phyloP scores from a whole-genome alignment of 2,888 invertebrate genomes.

The Leptarthrus brevirostris region DNA sequence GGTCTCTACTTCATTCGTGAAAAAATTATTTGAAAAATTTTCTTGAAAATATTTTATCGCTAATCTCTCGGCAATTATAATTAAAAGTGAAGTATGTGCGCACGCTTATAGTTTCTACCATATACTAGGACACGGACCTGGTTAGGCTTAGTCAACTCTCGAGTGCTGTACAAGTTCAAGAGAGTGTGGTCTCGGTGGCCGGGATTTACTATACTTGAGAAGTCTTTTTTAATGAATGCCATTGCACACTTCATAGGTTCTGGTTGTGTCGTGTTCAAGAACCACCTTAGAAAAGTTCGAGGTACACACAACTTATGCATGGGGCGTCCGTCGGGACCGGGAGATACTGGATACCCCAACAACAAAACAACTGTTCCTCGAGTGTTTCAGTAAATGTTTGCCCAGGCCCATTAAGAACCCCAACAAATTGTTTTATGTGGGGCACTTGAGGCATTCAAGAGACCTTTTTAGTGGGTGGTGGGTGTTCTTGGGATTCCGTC shows the following conservation, averaged over 20 bases:
- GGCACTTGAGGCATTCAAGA: conserved; percentile 44
- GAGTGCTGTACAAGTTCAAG: conserved; percentile 28
- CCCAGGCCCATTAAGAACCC: conserved; percentile 43
- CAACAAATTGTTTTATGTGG: conserved; percentile 49
- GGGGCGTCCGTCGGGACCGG: neutral
- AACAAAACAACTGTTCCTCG: conserved; percentile 16
- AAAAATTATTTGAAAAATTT: conserved; percentile 24
- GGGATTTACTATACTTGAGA: conserved; percentile 36
- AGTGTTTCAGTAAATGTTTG: conserved; percentile 46
- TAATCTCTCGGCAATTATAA: conserved; percentile 47
- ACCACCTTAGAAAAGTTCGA: conserved; percentile 26
- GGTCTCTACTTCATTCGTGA: neutral
- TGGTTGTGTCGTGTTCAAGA: conserved; percentile 44
- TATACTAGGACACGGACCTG: neutral
- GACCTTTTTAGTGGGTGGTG: conserved; percentile 46
- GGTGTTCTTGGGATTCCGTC: conserved; percentile 1
- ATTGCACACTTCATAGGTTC: conserved; percentile 46
- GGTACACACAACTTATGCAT: neutral
- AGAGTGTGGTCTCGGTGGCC: conserved; percentile 25
- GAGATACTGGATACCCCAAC: conserved; percentile 35
- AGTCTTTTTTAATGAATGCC: conserved; percentile 34
- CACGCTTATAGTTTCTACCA: conserved; percentile 44
- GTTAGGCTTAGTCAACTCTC: conserved; percentile 4
- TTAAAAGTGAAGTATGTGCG: conserved; percentile 47
- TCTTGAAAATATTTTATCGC: conserved; percentile 46